Evolutionary conservation across 2,888 invertebrate species (phyloP).

Genomic region (Leucania comma): DNA sequence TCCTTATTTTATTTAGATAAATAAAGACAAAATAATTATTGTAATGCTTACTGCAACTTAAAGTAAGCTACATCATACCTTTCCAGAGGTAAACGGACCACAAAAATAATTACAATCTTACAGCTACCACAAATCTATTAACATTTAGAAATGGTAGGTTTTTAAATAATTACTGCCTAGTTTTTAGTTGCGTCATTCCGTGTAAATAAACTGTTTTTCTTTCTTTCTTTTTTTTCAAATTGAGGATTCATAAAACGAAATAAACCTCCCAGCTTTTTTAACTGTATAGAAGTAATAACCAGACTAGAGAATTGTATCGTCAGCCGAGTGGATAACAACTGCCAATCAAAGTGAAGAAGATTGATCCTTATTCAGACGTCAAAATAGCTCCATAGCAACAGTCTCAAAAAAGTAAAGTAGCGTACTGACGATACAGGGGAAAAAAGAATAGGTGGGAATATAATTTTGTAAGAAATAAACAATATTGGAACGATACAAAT

Average conservation of each 20-base stretch:
- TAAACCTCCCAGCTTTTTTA: not conserved
- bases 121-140: too few relatives aligned
- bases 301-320: constrained; percentile 4
- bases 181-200: too few relatives aligned
- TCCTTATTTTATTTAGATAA: not conserved
- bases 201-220: too few relatives aligned
- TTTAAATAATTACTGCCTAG: too few relatives aligned
- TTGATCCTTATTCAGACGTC: constrained; percentile 30
- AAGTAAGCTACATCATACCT: not conserved
- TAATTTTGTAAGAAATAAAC: not conserved
- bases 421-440: not conserved
- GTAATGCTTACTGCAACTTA: not conserved
- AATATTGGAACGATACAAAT: not conserved
- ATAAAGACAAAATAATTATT: not conserved
- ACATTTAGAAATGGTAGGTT: not conserved
- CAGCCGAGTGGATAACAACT: constrained; percentile 4
- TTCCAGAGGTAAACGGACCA: not conserved
- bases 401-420: constrained; percentile 8
- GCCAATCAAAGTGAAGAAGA: constrained; percentile 40
- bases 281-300: constrained; percentile 9
- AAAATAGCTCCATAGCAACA: constrained; percentile 1
- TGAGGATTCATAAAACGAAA: not conserved
- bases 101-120: too few relatives aligned
- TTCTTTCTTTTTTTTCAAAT: too few relatives aligned
- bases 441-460: not conserved